These are phyloP conservation scores for Myotis pilosus DNA, from an alignment of 2,797 vertebrate genomes.

Conservation along the genomic window DNA sequence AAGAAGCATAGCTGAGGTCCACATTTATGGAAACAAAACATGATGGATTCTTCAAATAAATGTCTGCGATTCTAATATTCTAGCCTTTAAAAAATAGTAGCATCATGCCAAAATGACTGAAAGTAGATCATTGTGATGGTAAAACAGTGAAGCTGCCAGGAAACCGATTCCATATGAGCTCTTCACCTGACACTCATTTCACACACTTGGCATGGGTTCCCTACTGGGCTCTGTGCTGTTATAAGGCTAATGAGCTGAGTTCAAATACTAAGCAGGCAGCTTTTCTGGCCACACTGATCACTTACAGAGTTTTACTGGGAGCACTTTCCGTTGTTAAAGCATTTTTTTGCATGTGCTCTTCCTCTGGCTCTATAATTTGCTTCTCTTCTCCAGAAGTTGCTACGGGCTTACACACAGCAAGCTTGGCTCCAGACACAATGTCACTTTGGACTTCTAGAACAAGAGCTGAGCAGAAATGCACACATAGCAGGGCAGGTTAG, in stretches of 20 bases:
- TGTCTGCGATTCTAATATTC: not conserved
- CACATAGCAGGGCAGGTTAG: not conserved
- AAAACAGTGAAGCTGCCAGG: not conserved
- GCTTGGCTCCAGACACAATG: conserved; percentile 62
- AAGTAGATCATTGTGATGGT: not conserved
- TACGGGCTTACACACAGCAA: conserved; percentile 48
- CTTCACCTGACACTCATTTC: not conserved
- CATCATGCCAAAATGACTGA: not conserved
- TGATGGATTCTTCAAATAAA: not conserved
- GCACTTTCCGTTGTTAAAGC: not conserved
- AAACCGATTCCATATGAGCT: conserved; percentile 14
- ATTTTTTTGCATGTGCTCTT: conserved; percentile 56
- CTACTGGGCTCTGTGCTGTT: not conserved
- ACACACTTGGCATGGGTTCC: not conserved
- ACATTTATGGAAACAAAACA: not conserved
- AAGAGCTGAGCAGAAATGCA: conserved; percentile 56
- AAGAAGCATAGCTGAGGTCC: not conserved
- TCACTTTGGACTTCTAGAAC: conserved; percentile 68
- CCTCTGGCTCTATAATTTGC: conserved; percentile 44
- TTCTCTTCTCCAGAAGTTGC: conserved; percentile 43
- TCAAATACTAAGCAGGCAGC: not conserved
- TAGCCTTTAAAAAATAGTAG: not conserved
- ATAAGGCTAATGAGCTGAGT: not conserved
- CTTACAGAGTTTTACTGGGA: conserved; percentile 69
- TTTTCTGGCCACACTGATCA: conserved; percentile 30